A percentile compares a stretch with the other conserved stretches of the same genome.
phyloP scores from a whole-genome alignment of 2,888 invertebrate genomes.

The Euspilapteryx auroguttella region DNA sequence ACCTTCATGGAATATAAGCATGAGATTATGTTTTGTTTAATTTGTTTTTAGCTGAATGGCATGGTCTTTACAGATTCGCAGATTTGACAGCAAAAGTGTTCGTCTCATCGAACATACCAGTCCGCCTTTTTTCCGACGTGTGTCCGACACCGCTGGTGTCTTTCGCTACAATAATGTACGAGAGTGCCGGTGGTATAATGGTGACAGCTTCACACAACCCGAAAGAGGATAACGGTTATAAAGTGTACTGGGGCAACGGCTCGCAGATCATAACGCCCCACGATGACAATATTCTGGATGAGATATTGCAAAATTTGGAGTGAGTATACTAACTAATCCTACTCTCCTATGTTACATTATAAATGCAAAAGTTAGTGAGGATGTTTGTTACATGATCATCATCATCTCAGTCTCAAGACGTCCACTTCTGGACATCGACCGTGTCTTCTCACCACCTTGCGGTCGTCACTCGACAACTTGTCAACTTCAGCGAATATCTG shows the following conservation, averaged over 20 bases:
- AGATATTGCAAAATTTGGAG: conserved; percentile 74
- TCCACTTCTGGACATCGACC: too few relatives aligned
- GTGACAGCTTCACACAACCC: conserved; percentile 96
- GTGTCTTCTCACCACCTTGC: too few relatives aligned
- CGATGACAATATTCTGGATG: conserved; percentile 82
- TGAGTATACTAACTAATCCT: too few relatives aligned
- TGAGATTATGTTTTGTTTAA: too few relatives aligned
- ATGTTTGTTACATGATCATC: too few relatives aligned
- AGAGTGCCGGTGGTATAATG: conserved; percentile 87
- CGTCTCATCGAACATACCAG: conserved; percentile 71
- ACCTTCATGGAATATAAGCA: too few relatives aligned
- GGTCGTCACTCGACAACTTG: too few relatives aligned
- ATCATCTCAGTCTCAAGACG: too few relatives aligned
- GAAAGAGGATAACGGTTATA: conserved; percentile 95
- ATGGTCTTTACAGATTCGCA: conserved; percentile 83
- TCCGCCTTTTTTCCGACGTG: conserved; percentile 77
- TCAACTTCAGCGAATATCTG: too few relatives aligned
- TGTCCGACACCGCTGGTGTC: conserved; percentile 95
- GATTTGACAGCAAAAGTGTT: conserved; percentile 86
- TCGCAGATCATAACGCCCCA: conserved; percentile 94
- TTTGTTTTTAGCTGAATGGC: too few relatives aligned
- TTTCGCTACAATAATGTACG: conserved; percentile 74
- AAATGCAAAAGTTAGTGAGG: too few relatives aligned
- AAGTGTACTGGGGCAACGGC: conserved; percentile 95
- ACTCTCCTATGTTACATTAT: too few relatives aligned